Base-by-base conservation (phyloP, 2,797 vertebrate species). In the Anableps anableps region DNA sequence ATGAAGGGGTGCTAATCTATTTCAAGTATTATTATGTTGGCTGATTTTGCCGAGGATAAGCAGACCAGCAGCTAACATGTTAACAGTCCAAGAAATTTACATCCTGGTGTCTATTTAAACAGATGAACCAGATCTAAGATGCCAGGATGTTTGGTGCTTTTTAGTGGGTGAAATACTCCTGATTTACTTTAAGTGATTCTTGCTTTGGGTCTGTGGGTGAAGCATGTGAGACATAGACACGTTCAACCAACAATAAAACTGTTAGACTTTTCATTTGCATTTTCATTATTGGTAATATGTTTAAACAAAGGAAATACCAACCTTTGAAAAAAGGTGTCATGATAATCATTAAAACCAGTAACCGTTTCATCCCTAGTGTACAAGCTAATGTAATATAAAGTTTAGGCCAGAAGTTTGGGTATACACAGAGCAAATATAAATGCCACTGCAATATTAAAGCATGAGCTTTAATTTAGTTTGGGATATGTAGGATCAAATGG, bases 391-490 rank as follows among this genome's bases (percentile, higher is more conserved):
- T 10, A 43, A 70, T 77, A 48, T 38, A 77, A 10, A 41, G 62
- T 41, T 50, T 26, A 17, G 47, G 48, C 36, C 26, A 36, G 23
- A 77, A 29, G 34, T 66, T 51, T 68, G 13, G 45, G 14, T 41
- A 29, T 14, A n/a, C 29, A 26, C 64, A 68, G 36, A 68, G 36
- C 64, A 68, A 68, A 38, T 68, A 68, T 41, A 68, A 68, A 41
- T 16, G 60, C 9, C 31, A 68, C 23, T 11, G 62, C 29, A 51
- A 77, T 68, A 68, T 51, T 66, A 64, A 34, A 17, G 45, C 60
- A 36, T 23, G 62, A 38, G 60, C 43, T 26, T 43, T 55, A 75
- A 75, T 58, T 58, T 75, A 73, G 51, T 58, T 55, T 58, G 23
- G 23, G 60, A 66, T 50, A n/a, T 31, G 31, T 75, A 17, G 26